Evolutionary conservation across 2,888 invertebrate species (phyloP), one percentile per base, ranked within the genome.

Genomic region (Lutraria lutraria): DNA sequence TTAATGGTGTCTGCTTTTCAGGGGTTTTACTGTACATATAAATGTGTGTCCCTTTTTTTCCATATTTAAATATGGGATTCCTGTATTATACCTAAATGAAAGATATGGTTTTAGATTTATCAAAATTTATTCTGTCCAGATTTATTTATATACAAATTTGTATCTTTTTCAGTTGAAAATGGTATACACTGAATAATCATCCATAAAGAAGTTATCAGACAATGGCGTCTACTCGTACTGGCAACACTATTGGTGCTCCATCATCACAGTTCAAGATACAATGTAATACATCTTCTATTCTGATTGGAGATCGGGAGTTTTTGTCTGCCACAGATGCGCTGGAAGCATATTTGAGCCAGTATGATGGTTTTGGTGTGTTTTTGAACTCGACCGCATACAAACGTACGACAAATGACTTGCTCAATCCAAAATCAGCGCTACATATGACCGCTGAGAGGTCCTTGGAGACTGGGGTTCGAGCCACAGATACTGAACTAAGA

Each of bases 301-400:
- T 91, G 16, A 93, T 95, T 43, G 95, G 95, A 0, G 91, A 91
- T 29, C 88, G 90, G 31, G 94, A 93, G 54, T 95, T 93, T 84
- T 89, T 92, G 81, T 95, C 95, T 13, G 95, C 95, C 12, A 93
- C 94, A 0, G 95, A 95, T 79, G 95, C 95, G 21, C 89, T 95
- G n/a, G 89, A 94, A 56, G 94, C 94, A 13, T 95, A 95, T 89
- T 91, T 95, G 56, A 92, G 94, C 31, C 94, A 95, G 90, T 95
- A 95, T 91, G 93, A 94, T 29, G 90, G 89, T 8, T 85, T n/a
- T 29, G 89, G 83, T 68, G 79, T 86, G 8, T 54, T 79, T 68
- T 72, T 68, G 4, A 81, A 81, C 15, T 81, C 88, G 15, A 63
- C 68, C 0, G 16, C 76, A 16, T 94, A 94, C 60, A 90, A 91